phyloP scores from a whole-genome alignment of 2,113 vertebrate species.

The Xiphophorus maculatus region DNA sequence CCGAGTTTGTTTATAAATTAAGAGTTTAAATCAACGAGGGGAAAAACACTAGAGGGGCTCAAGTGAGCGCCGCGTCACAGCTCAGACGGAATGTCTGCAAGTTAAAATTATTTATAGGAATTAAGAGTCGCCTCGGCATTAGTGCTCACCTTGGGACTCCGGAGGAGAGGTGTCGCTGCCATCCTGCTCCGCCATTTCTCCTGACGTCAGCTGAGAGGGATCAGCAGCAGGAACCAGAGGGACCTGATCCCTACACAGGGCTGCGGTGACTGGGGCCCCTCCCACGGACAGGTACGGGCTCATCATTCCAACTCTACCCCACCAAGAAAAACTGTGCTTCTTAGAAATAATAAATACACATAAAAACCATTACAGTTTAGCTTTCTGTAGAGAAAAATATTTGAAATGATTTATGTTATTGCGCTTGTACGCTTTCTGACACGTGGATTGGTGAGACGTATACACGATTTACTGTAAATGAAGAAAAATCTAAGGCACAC shows the following conservation, averaged over 20 bases:
- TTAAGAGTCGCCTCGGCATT: conserved; percentile 21
- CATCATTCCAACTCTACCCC: not conserved
- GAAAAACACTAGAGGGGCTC: not conserved
- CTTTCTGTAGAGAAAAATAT: not conserved
- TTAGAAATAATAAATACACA: not conserved
- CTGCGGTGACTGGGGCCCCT: conserved; percentile 35
- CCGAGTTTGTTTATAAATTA: conserved; percentile 13
- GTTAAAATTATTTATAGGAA: not conserved
- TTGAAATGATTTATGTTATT: not conserved
- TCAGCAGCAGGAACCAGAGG: conserved; percentile 50
- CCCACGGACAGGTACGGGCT: conserved; percentile 72
- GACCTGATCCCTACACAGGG: conserved; percentile 34
- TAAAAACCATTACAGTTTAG: not conserved
- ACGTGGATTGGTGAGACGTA: not conserved
- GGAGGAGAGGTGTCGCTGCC: conserved; percentile 75
- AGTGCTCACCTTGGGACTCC: conserved; percentile 80
- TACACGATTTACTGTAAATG: not conserved
- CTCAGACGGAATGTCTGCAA: not conserved
- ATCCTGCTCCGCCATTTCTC: conserved; percentile 83
- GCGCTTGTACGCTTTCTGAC: not conserved
- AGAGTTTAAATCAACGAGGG: conserved; percentile 8
- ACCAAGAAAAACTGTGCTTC: not conserved
- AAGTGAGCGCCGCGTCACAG: fast-evolving
- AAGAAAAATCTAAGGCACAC: not conserved
- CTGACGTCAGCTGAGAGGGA: conserved; percentile 80